Conservation (phyloP, 2,797 vertebrate species). For the Fistularia commersonii region DNA sequence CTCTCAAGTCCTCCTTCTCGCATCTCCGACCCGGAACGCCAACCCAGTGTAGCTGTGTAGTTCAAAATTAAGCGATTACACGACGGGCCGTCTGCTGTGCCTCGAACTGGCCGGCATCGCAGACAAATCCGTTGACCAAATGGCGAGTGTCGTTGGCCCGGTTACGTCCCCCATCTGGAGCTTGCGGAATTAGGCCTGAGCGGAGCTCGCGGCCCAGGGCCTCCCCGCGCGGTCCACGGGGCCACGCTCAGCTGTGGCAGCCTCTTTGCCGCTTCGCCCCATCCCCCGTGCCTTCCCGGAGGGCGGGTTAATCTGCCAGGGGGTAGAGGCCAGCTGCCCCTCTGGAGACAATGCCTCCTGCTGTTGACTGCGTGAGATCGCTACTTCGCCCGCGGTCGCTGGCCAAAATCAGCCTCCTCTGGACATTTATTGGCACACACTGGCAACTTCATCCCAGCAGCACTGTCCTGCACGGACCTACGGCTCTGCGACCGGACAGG, state of each 20-base stretch:
- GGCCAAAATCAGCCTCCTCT: conserved; percentile 34
- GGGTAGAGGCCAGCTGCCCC: conserved; percentile 53
- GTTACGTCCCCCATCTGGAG: conserved; percentile 71
- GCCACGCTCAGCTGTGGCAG: conserved; percentile 57
- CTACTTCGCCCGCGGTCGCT: conserved; percentile 43
- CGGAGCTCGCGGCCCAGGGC: conserved; percentile 28
- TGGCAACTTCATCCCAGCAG: conserved; percentile 31
- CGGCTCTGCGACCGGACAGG: conserved; percentile 20
- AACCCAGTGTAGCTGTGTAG: conserved; percentile 33
- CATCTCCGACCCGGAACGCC: conserved; percentile 36
- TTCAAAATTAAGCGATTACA: conserved; percentile 71
- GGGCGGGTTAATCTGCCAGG: conserved; percentile 52
- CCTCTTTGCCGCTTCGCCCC: conserved; percentile 38
- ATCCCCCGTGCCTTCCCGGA: conserved; percentile 41
- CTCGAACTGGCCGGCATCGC: conserved; percentile 64
- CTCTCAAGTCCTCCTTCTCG: conserved; percentile 42
- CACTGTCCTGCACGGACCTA: conserved; percentile 35
- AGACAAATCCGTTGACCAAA: conserved; percentile 69
- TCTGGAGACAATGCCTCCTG: conserved; percentile 58
- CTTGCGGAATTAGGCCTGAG: conserved; percentile 47
- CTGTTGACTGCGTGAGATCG: conserved; percentile 56
- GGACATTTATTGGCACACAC: conserved; percentile 34
- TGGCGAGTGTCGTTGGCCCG: conserved; percentile 56
- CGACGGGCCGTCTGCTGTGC: conserved; percentile 58
- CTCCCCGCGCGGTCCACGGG: conserved; percentile 31